Evolutionary conservation across 37 sponge, comb jelly and placozoan species (phyloP).

Genomic region (Oopsacas minuta): DNA sequence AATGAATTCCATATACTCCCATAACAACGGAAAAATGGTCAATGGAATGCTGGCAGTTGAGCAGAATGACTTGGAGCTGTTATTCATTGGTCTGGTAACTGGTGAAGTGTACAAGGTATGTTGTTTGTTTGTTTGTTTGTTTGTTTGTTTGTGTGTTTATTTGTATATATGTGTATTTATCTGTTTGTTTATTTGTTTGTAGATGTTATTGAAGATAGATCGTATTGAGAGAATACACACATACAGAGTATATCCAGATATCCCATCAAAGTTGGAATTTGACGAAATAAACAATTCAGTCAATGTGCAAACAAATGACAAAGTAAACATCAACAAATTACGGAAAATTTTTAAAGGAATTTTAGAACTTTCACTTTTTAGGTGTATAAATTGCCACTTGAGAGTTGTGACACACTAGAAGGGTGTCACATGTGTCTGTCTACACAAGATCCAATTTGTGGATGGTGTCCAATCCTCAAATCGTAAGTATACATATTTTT

Average conservation of each 20-base stretch:
- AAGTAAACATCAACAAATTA: too few relatives aligned
- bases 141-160: neutral
- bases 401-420: neutral
- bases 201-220: neutral
- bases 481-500: neutral
- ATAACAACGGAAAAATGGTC: neutral
- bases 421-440: neutral
- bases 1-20: neutral
- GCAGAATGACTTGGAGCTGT: neutral
- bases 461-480: neutral
- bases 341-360: too few relatives aligned
- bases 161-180: neutral
- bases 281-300: neutral
- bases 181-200: neutral
- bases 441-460: slow-evolving; percentile 4
- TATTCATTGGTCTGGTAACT: neutral
- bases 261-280: neutral
- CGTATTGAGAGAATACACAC: neutral
- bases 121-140: neutral
- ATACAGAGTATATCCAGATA: neutral
- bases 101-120: neutral
- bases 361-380: too few relatives aligned
- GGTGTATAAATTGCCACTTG: neutral
- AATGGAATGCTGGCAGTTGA: neutral
- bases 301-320: neutral